These are phyloP conservation scores for Gallinago undulata DNA, from an alignment of 2,113 vertebrate species.

Conservation along the genomic window DNA sequence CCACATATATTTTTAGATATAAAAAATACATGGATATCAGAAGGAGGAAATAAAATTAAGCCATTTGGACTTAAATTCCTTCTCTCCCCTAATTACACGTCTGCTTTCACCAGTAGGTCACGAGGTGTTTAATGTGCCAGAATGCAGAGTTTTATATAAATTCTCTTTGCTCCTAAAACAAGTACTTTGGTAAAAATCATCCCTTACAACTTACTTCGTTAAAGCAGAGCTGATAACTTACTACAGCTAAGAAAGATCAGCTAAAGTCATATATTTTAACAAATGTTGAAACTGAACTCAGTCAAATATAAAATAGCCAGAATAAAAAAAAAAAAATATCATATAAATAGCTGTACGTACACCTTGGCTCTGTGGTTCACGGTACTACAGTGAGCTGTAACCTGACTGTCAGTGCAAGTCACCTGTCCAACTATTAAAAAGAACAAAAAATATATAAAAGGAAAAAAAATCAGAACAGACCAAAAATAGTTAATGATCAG, in stretches of 20 bases:
- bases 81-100: neutral
- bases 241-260: neutral
- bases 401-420: slow-evolving; percentile 53
- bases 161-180: neutral
- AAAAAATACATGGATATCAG: neutral
- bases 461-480: neutral
- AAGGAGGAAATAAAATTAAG: neutral
- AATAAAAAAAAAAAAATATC: neutral
- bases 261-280: neutral
- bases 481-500: neutral
- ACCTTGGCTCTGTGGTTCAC: slow-evolving; percentile 4
- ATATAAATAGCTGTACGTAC: slow-evolving; percentile 65
- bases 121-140: neutral
- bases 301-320: slow-evolving; percentile 15
- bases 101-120: neutral
- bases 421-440: slow-evolving; percentile 47
- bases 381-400: slow-evolving; percentile 5
- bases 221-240: neutral
- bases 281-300: slow-evolving; percentile 25
- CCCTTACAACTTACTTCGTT: neutral
- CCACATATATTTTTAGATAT: neutral
- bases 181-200: neutral
- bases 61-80: neutral
- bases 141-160: neutral
- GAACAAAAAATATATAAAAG: neutral